These are phyloP conservation scores for Marcusenius ussheri DNA, from an alignment of 2,113 vertebrate genomes.

Conservation along the genomic window DNA sequence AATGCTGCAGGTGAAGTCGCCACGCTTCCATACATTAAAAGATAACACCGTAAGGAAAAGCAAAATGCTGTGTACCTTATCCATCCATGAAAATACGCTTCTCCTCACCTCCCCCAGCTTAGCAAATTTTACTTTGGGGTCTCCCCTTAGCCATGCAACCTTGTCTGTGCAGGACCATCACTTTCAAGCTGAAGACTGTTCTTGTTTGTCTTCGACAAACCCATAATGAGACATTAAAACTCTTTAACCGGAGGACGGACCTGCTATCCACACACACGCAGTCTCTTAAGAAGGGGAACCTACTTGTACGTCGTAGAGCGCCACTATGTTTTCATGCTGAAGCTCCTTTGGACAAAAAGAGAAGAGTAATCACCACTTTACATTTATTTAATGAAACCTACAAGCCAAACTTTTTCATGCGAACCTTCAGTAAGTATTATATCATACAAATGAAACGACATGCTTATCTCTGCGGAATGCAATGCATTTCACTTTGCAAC, in stretches of 20 bases:
- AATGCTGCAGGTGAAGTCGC: not conserved
- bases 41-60: not conserved
- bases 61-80: not conserved
- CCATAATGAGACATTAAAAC: not conserved
- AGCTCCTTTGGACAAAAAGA: constrained; percentile 70
- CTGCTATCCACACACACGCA: not conserved
- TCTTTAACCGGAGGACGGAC: not conserved
- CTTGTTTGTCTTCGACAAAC: not conserved
- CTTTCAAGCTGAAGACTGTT: not conserved
- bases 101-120: not conserved
- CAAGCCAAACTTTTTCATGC: not conserved
- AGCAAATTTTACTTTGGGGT: not conserved
- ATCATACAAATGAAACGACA: not conserved
- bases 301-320: constrained; percentile 96
- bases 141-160: not conserved
- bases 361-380: not conserved
- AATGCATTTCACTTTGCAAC: not conserved
- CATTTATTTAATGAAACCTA: not conserved
- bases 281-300: not conserved
- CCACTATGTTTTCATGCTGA: constrained; percentile 97
- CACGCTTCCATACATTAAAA: not conserved
- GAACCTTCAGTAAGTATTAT: not conserved
- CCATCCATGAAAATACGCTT: not conserved
- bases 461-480: not conserved
- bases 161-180: not conserved